phyloP scores from a whole-genome alignment of 2,797 vertebrate species.

The Cossypha niveicapilla region DNA sequence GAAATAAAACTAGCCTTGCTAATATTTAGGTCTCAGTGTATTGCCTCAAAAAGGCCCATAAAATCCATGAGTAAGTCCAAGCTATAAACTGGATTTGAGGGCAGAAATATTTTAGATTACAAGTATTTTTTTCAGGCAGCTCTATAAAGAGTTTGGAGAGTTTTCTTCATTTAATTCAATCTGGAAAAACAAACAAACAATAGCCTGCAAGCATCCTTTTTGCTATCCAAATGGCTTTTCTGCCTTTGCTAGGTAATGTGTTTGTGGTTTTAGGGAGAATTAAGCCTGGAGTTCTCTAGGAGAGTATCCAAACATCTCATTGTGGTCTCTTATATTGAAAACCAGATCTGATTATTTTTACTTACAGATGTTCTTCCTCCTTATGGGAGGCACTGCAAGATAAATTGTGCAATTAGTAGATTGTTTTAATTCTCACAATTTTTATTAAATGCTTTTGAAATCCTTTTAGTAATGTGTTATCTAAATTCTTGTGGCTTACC shows the following conservation, averaged over 20 bases:
- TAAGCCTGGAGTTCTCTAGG: not conserved
- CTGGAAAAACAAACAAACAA: not conserved
- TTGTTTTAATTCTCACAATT: not conserved
- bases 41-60: not conserved
- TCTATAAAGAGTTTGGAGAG: accelerated
- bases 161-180: not conserved
- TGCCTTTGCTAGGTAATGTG: not conserved
- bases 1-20: not conserved
- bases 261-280: not conserved
- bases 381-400: not conserved
- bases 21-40: not conserved
- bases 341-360: not conserved
- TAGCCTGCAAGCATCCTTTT: not conserved
- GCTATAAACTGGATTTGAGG: too few species aligned
- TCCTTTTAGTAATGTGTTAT: not conserved
- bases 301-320: not conserved
- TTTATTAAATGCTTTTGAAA: not conserved
- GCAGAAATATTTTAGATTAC: not conserved
- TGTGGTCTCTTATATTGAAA: not conserved
- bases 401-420: not conserved
- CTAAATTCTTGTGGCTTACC: not conserved
- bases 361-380: not conserved
- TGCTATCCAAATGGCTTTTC: too few species aligned
- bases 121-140: not conserved
- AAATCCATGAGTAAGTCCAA: not conserved